Evolutionary conservation across 2,113 vertebrate species (phyloP).

Genomic region (Pollachius pollachius): DNA sequence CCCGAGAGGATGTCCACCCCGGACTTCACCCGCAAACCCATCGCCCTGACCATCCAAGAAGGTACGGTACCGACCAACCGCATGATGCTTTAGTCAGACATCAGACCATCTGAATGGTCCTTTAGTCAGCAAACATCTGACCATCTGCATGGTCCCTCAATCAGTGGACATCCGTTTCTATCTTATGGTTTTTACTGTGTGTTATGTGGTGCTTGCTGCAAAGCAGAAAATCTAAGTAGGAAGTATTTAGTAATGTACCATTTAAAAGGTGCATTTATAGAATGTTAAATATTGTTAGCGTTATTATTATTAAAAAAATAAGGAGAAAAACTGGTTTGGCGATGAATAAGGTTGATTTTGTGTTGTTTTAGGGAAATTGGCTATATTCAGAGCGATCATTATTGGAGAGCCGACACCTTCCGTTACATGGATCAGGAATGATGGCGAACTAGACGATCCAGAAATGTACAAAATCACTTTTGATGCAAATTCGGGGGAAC

Average conservation of each 20-base stretch:
- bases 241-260: too few species aligned
- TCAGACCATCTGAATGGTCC: too few species aligned
- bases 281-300: not conserved
- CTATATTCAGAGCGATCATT: conserved; percentile 79
- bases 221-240: too few species aligned
- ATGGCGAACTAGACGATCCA: conserved; percentile 63
- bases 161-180: too few species aligned
- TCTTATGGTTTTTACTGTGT: too few species aligned
- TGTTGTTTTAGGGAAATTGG: conserved; percentile 76
- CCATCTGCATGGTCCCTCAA: too few species aligned
- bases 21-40: conserved; percentile 81
- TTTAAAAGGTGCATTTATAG: not conserved
- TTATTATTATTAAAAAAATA: not conserved
- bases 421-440: conserved; percentile 75
- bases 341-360: too few species aligned
- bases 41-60: conserved; percentile 81
- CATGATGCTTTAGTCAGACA: not conserved
- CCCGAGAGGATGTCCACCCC: conserved; percentile 76
- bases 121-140: too few species aligned
- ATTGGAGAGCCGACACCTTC: conserved; percentile 77
- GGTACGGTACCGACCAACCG: conserved; percentile 55
- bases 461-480: conserved; percentile 59
- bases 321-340: too few species aligned
- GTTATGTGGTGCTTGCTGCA: too few species aligned
- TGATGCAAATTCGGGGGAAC: conserved; percentile 60